A percentile compares a stretch with the other conserved stretches of the same genome.
Evolutionary conservation across 37 sponge, comb jelly and placozoan genomes (phyloP).

Genomic region (Cliona cf. orientalis): DNA sequence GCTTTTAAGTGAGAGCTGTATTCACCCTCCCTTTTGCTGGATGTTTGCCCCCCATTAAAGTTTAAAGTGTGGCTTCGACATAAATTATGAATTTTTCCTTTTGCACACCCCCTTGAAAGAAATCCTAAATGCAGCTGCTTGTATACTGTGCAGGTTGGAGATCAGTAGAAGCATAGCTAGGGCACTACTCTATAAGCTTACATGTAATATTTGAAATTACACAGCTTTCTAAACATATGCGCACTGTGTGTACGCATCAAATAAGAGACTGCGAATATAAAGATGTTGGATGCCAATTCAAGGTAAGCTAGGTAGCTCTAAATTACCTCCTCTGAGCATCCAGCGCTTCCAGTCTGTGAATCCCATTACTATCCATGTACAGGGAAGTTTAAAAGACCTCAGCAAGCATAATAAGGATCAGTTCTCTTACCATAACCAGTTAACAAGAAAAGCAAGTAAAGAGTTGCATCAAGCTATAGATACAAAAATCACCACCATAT

Average conservation of each 20-base stretch:
- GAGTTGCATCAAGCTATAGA: background rate
- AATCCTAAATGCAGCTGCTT: too few species aligned
- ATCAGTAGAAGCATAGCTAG: too few species aligned
- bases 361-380: background rate
- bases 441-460: background rate
- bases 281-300: constrained; percentile 34
- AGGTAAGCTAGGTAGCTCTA: constrained; percentile 10
- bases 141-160: too few species aligned
- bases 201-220: too few species aligned
- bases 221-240: constrained; percentile 27
- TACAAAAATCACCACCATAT: background rate
- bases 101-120: too few species aligned
- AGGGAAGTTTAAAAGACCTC: constrained; percentile 37
- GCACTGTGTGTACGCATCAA: background rate
- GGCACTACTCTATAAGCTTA: too few species aligned
- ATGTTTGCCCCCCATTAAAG: too few species aligned
- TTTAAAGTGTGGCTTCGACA: too few species aligned
- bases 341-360: background rate
- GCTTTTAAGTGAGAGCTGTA: too few species aligned
- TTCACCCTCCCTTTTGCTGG: too few species aligned
- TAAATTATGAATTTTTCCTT: too few species aligned
- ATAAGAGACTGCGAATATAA: constrained; percentile 33
- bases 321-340: too few species aligned
- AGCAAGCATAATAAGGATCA: constrained; percentile 27
- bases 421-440: constrained; percentile 18